Evolutionary conservation across 2,888 invertebrate species (phyloP).

Genomic region (Cerastis rubricosa): DNA sequence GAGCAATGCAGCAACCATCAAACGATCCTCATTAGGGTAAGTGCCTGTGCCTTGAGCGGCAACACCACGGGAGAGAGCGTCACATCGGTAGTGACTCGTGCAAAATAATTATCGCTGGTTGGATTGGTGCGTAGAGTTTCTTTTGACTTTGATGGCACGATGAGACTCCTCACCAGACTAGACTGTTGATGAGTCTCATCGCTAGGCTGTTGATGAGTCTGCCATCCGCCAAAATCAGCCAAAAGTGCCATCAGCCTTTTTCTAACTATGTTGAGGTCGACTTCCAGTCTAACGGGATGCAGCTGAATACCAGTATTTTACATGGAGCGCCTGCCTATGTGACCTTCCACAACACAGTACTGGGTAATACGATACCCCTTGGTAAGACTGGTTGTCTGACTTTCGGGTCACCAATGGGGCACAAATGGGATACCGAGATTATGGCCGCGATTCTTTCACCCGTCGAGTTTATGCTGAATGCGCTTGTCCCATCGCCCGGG

Average conservation of each 20-base stretch:
- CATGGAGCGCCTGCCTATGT: not conserved
- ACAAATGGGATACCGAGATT: not conserved
- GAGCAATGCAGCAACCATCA: slow-evolving; percentile 83
- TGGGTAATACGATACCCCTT: not conserved
- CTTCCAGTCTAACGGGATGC: not conserved
- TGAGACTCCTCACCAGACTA: too few relatives aligned
- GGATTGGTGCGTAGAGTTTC: not conserved
- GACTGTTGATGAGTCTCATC: too few relatives aligned
- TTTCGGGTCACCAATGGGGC: not conserved
- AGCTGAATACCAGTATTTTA: not conserved
- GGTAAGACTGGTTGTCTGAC: not conserved
- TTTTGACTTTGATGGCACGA: not conserved
- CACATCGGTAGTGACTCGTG: not conserved
- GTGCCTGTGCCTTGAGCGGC: not conserved
- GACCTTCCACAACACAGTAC: not conserved
- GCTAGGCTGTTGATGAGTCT: too few relatives aligned
- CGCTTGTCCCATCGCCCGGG: not conserved
- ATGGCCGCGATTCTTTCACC: not conserved
- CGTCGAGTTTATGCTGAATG: not conserved
- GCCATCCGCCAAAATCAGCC: too few relatives aligned
- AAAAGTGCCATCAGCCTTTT: too few relatives aligned
- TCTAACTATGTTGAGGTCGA: not conserved
- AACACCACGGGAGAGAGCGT: not conserved
- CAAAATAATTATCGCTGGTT: not conserved
- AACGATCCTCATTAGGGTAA: slow-evolving; percentile 86